Evolutionary conservation across 53 echinoderm and acorn worm genomes (phyloP).

Genomic region (Zoroaster sp.): DNA sequence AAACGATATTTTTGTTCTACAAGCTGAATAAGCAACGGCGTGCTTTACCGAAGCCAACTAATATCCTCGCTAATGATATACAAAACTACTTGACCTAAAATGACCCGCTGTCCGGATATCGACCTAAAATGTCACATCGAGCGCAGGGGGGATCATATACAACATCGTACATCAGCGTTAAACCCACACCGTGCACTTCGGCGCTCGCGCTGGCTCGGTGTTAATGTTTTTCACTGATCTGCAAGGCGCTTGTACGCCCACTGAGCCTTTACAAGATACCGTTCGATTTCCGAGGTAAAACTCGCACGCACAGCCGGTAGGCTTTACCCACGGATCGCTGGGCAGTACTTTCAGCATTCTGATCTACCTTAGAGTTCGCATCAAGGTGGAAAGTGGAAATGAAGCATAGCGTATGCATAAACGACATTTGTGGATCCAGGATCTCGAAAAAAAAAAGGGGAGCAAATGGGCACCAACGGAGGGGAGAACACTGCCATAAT

Average conservation of each 20-base stretch:
- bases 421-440: no score
- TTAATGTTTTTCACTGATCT: not conserved
- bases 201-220: not conserved
- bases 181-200: not conserved
- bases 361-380: not conserved
- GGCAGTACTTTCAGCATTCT: not conserved
- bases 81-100: constrained; percentile 5
- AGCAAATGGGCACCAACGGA: no score
- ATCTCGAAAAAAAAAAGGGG: no score
- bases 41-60: not conserved
- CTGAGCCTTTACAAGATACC: not conserved
- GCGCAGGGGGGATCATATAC: not conserved
- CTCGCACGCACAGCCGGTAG: constrained; percentile 8
- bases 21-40: not conserved
- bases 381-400: no score
- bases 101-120: not conserved
- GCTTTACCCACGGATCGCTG: constrained; percentile 30
- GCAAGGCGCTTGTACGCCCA: not conserved
- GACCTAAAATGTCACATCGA: not conserved
- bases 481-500: no score
- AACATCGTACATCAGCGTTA: not conserved
- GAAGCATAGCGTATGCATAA: no score
- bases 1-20: not conserved
- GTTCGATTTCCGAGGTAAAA: constrained; percentile 25
- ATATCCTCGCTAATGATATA: no score